Evolutionary conservation across 1,140 invertebrate species (phyloP).

Genomic region (Lucilia sericata): DNA sequence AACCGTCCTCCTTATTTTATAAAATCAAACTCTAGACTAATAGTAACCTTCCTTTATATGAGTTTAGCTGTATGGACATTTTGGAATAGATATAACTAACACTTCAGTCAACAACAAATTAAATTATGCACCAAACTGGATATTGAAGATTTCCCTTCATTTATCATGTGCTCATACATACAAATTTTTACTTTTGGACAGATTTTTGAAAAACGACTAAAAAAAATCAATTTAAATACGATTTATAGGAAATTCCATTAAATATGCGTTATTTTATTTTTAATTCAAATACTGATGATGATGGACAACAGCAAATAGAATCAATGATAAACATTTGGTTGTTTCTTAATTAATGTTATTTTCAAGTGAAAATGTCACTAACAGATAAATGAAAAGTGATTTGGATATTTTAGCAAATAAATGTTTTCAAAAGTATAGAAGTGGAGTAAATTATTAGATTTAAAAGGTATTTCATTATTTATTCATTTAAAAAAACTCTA

Average conservation of each 20-base stretch:
- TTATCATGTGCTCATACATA: not conserved
- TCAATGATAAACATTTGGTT: not conserved
- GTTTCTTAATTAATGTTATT: not conserved
- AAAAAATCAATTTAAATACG: not conserved
- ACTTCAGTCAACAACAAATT: not conserved
- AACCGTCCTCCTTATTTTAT: too few species aligned
- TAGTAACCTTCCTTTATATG: not conserved
- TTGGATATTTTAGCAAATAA: too few species aligned
- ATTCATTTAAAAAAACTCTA: too few species aligned
- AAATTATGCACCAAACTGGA: constrained; percentile 33
- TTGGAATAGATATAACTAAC: not conserved
- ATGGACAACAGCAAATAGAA: not conserved
- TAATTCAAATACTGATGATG: too few species aligned
- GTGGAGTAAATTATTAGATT: too few species aligned
- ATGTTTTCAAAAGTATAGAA: too few species aligned
- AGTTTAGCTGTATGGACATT: not conserved
- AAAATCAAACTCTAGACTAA: too few species aligned
- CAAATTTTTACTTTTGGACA: too few species aligned
- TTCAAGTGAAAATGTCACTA: not conserved
- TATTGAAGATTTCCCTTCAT: constrained; percentile 39
- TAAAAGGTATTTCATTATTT: too few species aligned
- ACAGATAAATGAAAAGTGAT: not conserved
- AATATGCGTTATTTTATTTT: too few species aligned
- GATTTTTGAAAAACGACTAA: not conserved
- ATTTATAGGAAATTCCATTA: not conserved